phyloP scores from a whole-genome alignment of 2,113 vertebrate species.

The Eurypyga helias region DNA sequence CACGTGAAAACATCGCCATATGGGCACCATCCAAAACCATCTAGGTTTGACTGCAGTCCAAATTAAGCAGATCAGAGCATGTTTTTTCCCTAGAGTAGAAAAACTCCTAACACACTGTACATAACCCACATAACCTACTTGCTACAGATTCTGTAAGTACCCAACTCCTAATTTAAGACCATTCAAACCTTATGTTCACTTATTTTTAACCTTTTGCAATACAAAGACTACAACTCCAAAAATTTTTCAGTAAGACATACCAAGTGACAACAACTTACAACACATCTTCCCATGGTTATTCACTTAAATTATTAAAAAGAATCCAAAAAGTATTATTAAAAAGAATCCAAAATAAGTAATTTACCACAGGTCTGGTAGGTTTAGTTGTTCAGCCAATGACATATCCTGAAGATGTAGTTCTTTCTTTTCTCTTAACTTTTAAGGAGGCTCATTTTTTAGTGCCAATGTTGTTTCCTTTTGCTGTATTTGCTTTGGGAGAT shows the following conservation, averaged over 20 bases:
- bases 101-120: background rate
- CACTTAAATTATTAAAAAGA: background rate
- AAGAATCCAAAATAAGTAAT: background rate
- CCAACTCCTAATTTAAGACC: background rate
- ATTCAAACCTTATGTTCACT: background rate
- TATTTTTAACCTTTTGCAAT: background rate
- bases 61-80: background rate
- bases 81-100: background rate
- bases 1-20: background rate
- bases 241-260: background rate
- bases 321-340: background rate
- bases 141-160: background rate
- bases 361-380: background rate
- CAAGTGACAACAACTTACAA: background rate
- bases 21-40: background rate
- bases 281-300: background rate
- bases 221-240: background rate
- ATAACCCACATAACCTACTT: background rate
- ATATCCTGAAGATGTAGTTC: background rate
- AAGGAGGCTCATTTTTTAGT: background rate
- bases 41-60: background rate
- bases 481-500: background rate
- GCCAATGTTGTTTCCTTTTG: background rate
- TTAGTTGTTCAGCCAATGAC: background rate
- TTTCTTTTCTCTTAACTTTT: background rate